Base-by-base conservation (phyloP, 2,113 vertebrate genomes). In the Theristicus caerulescens region DNA sequence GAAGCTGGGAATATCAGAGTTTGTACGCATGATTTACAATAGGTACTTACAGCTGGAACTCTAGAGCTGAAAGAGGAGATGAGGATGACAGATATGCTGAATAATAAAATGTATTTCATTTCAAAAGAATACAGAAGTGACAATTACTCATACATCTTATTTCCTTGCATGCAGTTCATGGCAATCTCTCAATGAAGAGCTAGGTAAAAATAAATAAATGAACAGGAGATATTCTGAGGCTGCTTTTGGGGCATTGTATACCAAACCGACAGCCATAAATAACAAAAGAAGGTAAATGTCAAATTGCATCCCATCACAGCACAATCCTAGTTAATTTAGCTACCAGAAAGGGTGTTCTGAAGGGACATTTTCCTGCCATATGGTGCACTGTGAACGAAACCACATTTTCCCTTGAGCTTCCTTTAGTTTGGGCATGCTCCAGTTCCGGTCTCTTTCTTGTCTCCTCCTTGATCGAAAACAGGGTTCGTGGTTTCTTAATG, bases 91-190 rank as follows among this genome's bases (percentile, higher is more conserved):
- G 71, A 82, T 90, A 80, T 40, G 54, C 26, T 82, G 70, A 95
- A 80, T 70, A 91, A 85, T 62, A 88, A 85, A 85, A 82, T 67
- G 20, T 46, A 80, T 80, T 96, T 91, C 16, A 51, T 91, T 87
- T 97, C 36, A 73, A 83, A 95, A 93, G 70, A 90, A 86, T 62
- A 58, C 42, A 59, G 40, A 77, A 93, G 67, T 91, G 78, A 67
- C 82, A 90, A 38, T 70, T 91, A 47, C 34, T 90, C 46, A 70
- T 55, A 55, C 2, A 3, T 94, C 57, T 80, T 80, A 32, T 81
- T 87, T 94, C 15, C 65, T 72, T 51, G 44, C 9, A 2, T 59
- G 26, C 61, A 13, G 18, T 86, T 93, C 9, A 3, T 2, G 4
- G 38, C 54, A 93, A 64, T 91, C 32, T 47, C 54, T 95, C 65